phyloP scores from a whole-genome alignment of 1,140 invertebrate species.

The Pogonognathellus flavescens region DNA sequence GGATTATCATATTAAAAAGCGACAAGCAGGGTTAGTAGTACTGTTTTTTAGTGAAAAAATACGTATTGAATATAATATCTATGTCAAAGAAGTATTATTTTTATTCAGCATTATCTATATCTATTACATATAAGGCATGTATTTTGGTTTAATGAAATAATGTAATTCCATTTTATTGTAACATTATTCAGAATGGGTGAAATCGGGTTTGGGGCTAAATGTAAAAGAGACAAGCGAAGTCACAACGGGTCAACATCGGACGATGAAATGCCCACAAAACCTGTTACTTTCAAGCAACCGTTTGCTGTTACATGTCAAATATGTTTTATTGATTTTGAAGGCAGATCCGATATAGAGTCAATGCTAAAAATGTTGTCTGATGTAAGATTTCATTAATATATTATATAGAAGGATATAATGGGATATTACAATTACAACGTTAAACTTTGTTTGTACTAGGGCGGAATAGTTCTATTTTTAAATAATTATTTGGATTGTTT shows the following conservation, averaged over 20 bases:
- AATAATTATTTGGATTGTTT: no score
- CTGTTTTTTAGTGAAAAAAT: not conserved
- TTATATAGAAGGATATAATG: no score
- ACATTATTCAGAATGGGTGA: slow-evolving; percentile 20
- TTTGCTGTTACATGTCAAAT: slow-evolving; percentile 88
- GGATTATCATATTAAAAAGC: slow-evolving; percentile 79
- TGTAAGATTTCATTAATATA: slow-evolving; percentile 72
- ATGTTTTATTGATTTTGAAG: slow-evolving; percentile 98
- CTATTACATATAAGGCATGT: slow-evolving; percentile 62
- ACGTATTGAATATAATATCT: no score
- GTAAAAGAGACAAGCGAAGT: not conserved
- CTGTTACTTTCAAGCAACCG: slow-evolving; percentile 81
- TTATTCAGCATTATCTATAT: no score
- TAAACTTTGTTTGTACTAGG: no score
- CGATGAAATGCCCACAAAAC: slow-evolving; percentile 89
- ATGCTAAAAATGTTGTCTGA: slow-evolving; percentile 91
- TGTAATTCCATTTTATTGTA: slow-evolving; percentile 81
- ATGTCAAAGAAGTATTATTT: no score
- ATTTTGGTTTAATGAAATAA: slow-evolving; percentile 73
- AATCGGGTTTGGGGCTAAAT: not conserved
- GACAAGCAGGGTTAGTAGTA: slow-evolving; percentile 59
- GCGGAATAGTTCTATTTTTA: no score
- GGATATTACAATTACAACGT: no score
- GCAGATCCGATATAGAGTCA: slow-evolving; percentile 96
- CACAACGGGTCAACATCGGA: slow-evolving; percentile 22